Evolutionary conservation across 2,888 invertebrate genomes (phyloP), one percentile per base, ranked within the genome.

Genomic region (Anthrax anthrax): DNA sequence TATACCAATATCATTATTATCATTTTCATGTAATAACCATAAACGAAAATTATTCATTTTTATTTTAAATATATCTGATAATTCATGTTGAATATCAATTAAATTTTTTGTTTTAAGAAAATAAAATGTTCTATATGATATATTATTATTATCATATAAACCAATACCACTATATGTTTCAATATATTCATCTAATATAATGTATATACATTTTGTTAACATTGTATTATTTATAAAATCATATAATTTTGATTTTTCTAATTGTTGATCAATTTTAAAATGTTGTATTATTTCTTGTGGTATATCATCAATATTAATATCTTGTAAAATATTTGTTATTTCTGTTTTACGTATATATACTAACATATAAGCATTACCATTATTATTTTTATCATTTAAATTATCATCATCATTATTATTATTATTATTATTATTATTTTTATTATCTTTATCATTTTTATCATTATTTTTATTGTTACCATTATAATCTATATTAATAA

Each of bases 341-440:
- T 85, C 84, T 37, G 87, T 84, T 70, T 94, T 87, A 56, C 95
- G 80, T 62, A 98, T 95, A 68, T 98, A 98, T 44, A 98, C 97
- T 73, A 98, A 80, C 97, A 98, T 98, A 74, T 98, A 98, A 16
- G 98, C 98, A 67, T 95, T 98, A 58, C 96, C 96, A 72, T 92
- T 95, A 63, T 91, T 88, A 60, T 92, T 88, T 12, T 12, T 9
- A 32, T 32, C 13, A 32, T 32, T 32, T 50, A 91, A 90, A 46
- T 91, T 88, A 70, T 88, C 76, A 53, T 84, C 83, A 76, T 86
- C 82, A 61, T 88, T 87, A 60, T 86, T 86, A 60, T 96, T 95
- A 65, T 92, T 91, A 3, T 97, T 97, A 42, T 98, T 98, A 66
- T 10, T 29, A 23, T 23, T 23, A 8, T 6, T 23, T 23, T 8